Base-by-base conservation (phyloP, 1,140 invertebrate genomes). In the Ips typographus region DNA sequence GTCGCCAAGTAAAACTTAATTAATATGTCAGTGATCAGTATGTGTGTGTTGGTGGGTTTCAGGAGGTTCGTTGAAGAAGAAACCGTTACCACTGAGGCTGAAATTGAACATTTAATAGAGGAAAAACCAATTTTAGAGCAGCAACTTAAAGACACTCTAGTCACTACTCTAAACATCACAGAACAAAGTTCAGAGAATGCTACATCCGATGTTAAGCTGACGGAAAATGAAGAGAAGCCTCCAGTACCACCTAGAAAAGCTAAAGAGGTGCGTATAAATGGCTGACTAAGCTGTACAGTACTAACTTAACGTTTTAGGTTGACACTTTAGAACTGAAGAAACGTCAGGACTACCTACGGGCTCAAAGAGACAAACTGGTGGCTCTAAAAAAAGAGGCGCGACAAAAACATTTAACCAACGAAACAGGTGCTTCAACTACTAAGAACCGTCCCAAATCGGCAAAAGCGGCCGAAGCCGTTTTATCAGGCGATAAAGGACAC, bases 291-390 rank as follows among this genome's bases (percentile, higher is more conserved):
- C 1, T 0, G 3, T 6, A 49, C 44, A 2, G 44, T 22, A 8
- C 22, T 49, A 6, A 49, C 7, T 49, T 49, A 2, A 55, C 2
- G 36, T 66, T 72, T 39, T 67, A 84, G 80, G 78, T 85, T 41
- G 82, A 82, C 66, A 77, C 81, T 36, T 86, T 87, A 60, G 94
- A 96, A 74, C 81, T 96, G n/a, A 85, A 86, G 68, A 88, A 89
- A 64, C 84, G 94, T 1, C 91, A 94, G 76, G 86, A 93, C 73
- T 96, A 95, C 79, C 81, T 98, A 39, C 88, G 91, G 41, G 85
- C 90, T 55, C 94, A 96, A 79, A 84, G 95, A 40, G 94, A 97
- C 79, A 95, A 96, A 78, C 85, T 98, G 36, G 83, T 97, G 41
- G 90, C 91, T 22, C 78, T 96, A 74, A 97, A 97, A 78, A 92